These are phyloP conservation scores for Hippocampus mohnikei DNA, from an alignment of 2,113 vertebrate genomes.

Conservation along the genomic window DNA sequence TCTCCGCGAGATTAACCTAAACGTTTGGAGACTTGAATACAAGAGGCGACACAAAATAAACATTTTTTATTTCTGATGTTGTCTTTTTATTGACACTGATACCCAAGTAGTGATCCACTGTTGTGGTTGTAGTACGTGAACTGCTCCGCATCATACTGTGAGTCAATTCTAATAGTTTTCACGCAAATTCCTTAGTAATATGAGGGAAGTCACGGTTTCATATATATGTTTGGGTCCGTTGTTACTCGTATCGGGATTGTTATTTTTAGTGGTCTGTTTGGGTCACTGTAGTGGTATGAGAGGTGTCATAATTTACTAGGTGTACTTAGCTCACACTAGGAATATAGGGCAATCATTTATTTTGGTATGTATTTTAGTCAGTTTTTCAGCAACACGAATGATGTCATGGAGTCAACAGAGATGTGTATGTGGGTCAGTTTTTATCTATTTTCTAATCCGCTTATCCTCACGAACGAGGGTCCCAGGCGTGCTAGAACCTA, in stretches of 20 bases:
- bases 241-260: neutral
- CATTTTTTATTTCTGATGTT: neutral
- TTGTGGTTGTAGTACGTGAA: neutral
- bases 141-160: too few relatives aligned
- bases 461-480: too few relatives aligned
- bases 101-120: neutral
- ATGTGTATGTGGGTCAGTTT: too few relatives aligned
- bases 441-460: too few relatives aligned
- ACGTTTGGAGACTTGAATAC: neutral
- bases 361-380: too few relatives aligned
- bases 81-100: neutral
- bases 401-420: too few relatives aligned
- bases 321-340: neutral
- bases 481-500: too few relatives aligned
- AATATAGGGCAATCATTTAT: neutral
- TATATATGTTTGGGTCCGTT: neutral
- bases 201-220: neutral
- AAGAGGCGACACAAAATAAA: neutral
- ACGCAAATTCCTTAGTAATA: neutral
- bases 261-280: neutral
- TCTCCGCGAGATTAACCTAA: neutral
- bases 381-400: too few relatives aligned
- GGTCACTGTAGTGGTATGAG: neutral
- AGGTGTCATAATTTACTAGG: neutral
- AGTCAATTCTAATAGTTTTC: neutral